Percentiles rank a stretch among this genome's conserved stretches.
These are phyloP conservation scores for Oxyteleia sp. DNA, from an alignment of 2,888 invertebrate species.

Conservation along the genomic window DNA sequence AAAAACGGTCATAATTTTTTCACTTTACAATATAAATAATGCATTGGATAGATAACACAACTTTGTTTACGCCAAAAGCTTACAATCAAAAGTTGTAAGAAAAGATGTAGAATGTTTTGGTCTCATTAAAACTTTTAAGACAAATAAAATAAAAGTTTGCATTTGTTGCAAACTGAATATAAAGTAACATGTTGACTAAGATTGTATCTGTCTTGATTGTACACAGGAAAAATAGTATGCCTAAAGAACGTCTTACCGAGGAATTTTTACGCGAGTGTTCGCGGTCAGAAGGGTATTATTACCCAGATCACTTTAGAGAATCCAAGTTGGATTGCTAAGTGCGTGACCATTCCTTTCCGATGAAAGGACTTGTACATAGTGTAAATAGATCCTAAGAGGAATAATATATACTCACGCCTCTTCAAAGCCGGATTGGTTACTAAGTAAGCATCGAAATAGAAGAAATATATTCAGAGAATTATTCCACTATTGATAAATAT, in stretches of 20 bases:
- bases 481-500: neutral
- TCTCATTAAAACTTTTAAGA: too few relatives aligned
- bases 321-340: conserved; percentile 75
- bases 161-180: too few relatives aligned
- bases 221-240: conserved; percentile 86
- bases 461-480: neutral
- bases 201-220: too few relatives aligned
- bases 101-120: too few relatives aligned
- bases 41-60: too few relatives aligned
- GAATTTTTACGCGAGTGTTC: conserved; percentile 85
- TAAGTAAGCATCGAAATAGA: neutral
- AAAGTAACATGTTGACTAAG: too few relatives aligned
- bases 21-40: too few relatives aligned
- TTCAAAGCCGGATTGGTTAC: conserved; percentile 1
- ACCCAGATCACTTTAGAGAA: conserved; percentile 86
- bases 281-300: conserved; percentile 83
- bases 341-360: conserved; percentile 77
- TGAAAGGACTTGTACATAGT: conserved; percentile 85
- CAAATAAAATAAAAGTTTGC: too few relatives aligned
- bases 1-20: too few relatives aligned
- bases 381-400: conserved; percentile 81
- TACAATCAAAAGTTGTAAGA: too few relatives aligned
- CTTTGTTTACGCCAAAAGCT: too few relatives aligned
- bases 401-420: conserved; percentile 47
- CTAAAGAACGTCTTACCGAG: conserved; percentile 83